A percentile compares a stretch with the other conserved stretches of the same genome.
phyloP scores from a whole-genome alignment of 2,113 vertebrate species.

The Paratilapia polleni region DNA sequence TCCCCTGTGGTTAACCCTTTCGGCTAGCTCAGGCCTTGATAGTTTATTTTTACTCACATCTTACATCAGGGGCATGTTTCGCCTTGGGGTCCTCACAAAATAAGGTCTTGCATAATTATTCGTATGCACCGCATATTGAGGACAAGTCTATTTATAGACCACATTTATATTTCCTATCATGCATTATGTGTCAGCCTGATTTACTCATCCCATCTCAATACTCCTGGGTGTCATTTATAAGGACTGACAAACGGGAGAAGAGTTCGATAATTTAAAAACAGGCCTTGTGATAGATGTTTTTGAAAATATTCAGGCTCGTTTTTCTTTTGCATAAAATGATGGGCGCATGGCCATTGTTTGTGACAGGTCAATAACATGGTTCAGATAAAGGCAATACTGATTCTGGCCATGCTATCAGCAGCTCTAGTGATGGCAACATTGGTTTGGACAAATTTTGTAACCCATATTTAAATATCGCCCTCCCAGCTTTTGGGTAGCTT shows the following conservation, averaged over 20 bases:
- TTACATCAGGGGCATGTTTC: conserved; percentile 45
- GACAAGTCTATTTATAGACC: conserved; percentile 53
- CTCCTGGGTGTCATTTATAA: conserved; percentile 72
- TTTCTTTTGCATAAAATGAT: conserved; percentile 19
- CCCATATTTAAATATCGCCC: too few relatives aligned
- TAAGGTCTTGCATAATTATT: conserved; percentile 73
- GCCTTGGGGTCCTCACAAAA: conserved; percentile 47
- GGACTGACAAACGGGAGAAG: conserved; percentile 44
- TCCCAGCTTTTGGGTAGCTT: background rate
- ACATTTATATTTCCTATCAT: conserved; percentile 30
- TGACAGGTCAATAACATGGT: conserved; percentile 20
- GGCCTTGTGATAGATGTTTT: conserved; percentile 55
- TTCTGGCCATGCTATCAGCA: background rate
- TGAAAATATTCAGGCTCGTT: conserved; percentile 51
- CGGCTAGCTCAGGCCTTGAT: conserved; percentile 8
- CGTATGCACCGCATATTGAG: conserved; percentile 29
- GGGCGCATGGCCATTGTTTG: conserved; percentile 5
- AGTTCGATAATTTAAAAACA: conserved; percentile 53
- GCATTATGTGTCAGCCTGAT: conserved; percentile 66
- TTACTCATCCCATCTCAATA: conserved; percentile 64
- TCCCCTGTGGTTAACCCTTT: conserved; percentile 36
- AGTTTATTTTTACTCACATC: conserved; percentile 58
- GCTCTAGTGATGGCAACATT: background rate
- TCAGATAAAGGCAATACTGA: background rate
- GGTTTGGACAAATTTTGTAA: too few relatives aligned